Evolutionary conservation across 2,888 invertebrate genomes (phyloP), one percentile per base, ranked within the genome.

Genomic region (Diachrysia chrysitis): DNA sequence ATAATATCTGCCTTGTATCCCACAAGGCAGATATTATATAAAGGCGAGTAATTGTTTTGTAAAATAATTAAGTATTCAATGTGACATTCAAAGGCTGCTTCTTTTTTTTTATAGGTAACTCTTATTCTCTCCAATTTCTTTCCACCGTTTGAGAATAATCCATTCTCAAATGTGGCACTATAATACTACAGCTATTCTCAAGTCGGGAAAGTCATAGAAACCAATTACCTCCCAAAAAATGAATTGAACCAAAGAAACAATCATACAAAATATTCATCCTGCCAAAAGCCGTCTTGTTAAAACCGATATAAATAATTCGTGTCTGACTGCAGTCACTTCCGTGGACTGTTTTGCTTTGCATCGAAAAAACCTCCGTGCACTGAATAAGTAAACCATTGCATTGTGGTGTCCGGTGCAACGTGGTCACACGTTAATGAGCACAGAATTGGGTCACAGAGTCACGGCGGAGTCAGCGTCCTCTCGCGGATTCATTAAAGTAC

Each of bases 381-480:
- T 90, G 88, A 90, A 90, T 90, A 89, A 89, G 88, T 90, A 90
- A 90, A 85, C 85, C 87, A 83, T 84, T 85, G 87, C 87, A 89
- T 90, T 89, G 89, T 89, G 88, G 84, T 87, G 85, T 85, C 89
- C 85, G 85, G 82, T 83, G 89, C 88, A 83, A 80, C 88, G 89
- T 89, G 90, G 90, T 87, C 89, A 85, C 89, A 89, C 92, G 87
- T 89, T 93, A 93, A 93, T 93, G 93, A 93, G 91, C 79, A 81
- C 74, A 75, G 84, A 90, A 90, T 83, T 90, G 85, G 92, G 91
- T 88, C 91, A 89, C 86, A 71, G 78, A 82, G 84, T 74, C 84
- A 85, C 79, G 76, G 37, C 67, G 71, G 76, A 81, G 83, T 77
- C 82, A 75, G 77, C 81, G 75, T 73, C 78, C 81, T 72, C 70